Evolutionary conservation across 2,797 vertebrate genomes (phyloP), one percentile per base, ranked within the genome.

Genomic region (Anabas testudineus): DNA sequence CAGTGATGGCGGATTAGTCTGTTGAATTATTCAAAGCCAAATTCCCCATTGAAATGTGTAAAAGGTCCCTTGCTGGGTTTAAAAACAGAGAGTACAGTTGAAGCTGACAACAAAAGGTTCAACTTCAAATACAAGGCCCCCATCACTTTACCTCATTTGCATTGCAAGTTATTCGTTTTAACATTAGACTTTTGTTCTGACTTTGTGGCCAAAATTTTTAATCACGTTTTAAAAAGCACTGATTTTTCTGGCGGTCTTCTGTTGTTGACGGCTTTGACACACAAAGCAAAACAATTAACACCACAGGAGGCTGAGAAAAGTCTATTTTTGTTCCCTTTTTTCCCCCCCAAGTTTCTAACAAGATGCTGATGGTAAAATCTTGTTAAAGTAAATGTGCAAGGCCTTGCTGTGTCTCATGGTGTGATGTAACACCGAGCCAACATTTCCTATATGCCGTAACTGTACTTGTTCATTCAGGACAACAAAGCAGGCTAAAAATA

Each of bases 1-100:
- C 74, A 85, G 84, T 62, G 72, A 92, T 87, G 90, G 88, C 82
- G 90, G 91, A 93, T 93, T 90, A 92, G 88, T 74, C 59, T 84
- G 87, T 91, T 94, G 91, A 94, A 94, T 94, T 90, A 94, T 94
- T 93, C 91, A 94, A 81, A 91, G 71, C 82, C 78, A 73, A 87
- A 92, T 93, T 92, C 90, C 87, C 90, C 82, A 83, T 91, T 93
- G 93, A 94, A 93, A 93, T 82, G 87, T 90, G 88, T 93, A 92
- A 93, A 94, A 92, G 90, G 91, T 92, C 91, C 90, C 91, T 92
- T 56, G 88, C 89, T 93, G 91, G 90, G 85, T 89, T 88, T 87
- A 88, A 92, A 93, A 92, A 90, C 88, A 91, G 87, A 91, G 83
- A 88, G 86, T 92, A 87, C 87, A 90, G 89, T 91, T 77, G 87